Percentiles rank a stretch among this genome's conserved stretches.
phyloP scores from a whole-genome alignment of 2,888 invertebrate species.

The Petrophora chlorosata region DNA sequence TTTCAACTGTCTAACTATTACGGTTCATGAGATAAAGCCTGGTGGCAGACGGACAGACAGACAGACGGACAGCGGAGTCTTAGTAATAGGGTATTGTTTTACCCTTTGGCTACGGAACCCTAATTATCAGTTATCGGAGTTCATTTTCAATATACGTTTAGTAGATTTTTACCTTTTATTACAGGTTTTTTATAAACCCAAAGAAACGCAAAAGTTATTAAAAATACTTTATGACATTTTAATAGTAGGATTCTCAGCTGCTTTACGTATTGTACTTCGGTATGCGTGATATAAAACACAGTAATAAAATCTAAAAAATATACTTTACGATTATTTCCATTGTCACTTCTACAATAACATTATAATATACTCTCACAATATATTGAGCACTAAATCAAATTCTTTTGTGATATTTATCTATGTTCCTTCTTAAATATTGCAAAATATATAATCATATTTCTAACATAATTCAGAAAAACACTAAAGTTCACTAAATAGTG shows the following conservation, averaged over 20 bases:
- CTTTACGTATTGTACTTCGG: conserved; percentile 8
- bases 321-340: conserved; percentile 30
- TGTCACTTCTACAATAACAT: conserved; percentile 33
- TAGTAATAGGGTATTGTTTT: too few species aligned
- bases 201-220: too few species aligned
- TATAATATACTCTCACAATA: conserved; percentile 25
- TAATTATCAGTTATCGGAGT: too few species aligned
- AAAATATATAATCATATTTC: conserved; percentile 48
- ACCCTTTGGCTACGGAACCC: too few species aligned
- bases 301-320: conserved; percentile 24
- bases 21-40: too few species aligned
- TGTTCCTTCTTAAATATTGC: conserved; percentile 47
- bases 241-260: neutral
- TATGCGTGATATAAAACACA: conserved; percentile 19
- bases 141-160: too few species aligned
- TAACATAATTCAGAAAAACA: conserved; percentile 46
- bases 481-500: conserved; percentile 49
- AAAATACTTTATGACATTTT: neutral
- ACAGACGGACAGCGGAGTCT: too few species aligned
- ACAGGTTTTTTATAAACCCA: too few species aligned
- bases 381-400: conserved; percentile 47
- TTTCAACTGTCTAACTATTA: too few species aligned
- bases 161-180: too few species aligned
- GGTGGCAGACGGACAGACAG: too few species aligned
- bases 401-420: conserved; percentile 43